phyloP scores from a whole-genome alignment of 1,140 invertebrate species.

The Polypedilum vanderplanki region DNA sequence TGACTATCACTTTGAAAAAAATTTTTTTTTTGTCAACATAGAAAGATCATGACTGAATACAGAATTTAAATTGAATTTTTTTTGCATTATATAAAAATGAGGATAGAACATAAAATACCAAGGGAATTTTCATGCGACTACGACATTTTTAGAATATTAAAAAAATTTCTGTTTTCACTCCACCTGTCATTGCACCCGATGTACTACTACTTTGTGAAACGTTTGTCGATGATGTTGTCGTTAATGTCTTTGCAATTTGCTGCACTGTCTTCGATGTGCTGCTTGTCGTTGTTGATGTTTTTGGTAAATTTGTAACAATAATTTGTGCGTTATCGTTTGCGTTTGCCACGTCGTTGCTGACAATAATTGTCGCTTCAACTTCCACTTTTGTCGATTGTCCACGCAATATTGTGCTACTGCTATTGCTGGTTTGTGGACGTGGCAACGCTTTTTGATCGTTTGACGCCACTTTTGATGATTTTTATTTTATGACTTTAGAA shows the following conservation, averaged over 20 bases:
- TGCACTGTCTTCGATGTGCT: background rate
- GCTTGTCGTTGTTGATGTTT: background rate
- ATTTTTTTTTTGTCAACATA: too few relatives aligned
- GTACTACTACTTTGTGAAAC: background rate
- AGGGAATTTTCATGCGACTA: too few relatives aligned
- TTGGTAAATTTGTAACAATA: conserved; percentile 1
- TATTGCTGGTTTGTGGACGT: background rate
- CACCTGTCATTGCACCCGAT: conserved; percentile 21
- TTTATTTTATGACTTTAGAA: background rate
- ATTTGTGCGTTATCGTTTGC: conserved; percentile 8
- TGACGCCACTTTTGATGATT: conserved; percentile 22
- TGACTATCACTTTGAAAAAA: too few relatives aligned
- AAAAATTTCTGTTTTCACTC: background rate
- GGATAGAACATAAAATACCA: too few relatives aligned
- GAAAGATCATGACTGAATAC: too few relatives aligned
- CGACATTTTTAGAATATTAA: too few relatives aligned
- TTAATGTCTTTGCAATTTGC: background rate
- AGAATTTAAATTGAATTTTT: too few relatives aligned
- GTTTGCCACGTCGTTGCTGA: background rate
- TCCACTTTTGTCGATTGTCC: conserved; percentile 6
- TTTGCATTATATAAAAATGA: too few relatives aligned
- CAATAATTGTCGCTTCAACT: conserved; percentile 16
- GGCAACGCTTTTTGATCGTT: background rate
- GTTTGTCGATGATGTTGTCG: background rate
- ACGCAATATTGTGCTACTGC: background rate